Conservation (phyloP, 2,113 vertebrate genomes). For the Prionailurus viverrinus region DNA sequence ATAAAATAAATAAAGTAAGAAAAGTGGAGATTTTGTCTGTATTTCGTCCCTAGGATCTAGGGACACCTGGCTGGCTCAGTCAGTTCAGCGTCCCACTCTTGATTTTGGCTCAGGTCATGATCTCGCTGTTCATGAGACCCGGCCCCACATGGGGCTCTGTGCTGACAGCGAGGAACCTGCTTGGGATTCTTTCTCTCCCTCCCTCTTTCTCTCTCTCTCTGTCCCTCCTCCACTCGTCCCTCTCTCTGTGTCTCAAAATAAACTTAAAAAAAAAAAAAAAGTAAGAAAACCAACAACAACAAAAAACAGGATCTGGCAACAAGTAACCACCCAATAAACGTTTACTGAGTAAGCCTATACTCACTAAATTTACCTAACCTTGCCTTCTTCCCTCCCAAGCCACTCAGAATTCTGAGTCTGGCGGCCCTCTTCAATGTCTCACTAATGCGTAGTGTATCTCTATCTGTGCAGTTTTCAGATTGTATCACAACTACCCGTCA, state of each 20-base stretch:
- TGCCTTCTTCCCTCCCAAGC: constrained; percentile 14
- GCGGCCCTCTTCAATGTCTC: background rate
- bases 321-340: background rate
- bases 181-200: too few species aligned
- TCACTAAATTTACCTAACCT: background rate
- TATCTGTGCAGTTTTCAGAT: background rate
- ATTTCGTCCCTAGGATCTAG: background rate
- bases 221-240: too few species aligned
- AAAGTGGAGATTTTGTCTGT: background rate
- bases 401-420: constrained; percentile 6
- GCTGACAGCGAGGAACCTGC: too few species aligned
- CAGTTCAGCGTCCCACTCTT: too few species aligned
- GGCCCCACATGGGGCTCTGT: too few species aligned
- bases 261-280: too few species aligned
- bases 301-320: background rate
- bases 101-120: too few species aligned
- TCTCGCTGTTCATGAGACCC: too few species aligned
- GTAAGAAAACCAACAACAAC: too few species aligned
- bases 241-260: too few species aligned
- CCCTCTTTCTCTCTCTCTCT: too few species aligned
- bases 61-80: too few species aligned
- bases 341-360: background rate
- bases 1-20: background rate
- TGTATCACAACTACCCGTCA: background rate
- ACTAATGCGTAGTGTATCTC: background rate